Conservation (phyloP, 2,888 invertebrate genomes). For the Cordilura impudica region DNA sequence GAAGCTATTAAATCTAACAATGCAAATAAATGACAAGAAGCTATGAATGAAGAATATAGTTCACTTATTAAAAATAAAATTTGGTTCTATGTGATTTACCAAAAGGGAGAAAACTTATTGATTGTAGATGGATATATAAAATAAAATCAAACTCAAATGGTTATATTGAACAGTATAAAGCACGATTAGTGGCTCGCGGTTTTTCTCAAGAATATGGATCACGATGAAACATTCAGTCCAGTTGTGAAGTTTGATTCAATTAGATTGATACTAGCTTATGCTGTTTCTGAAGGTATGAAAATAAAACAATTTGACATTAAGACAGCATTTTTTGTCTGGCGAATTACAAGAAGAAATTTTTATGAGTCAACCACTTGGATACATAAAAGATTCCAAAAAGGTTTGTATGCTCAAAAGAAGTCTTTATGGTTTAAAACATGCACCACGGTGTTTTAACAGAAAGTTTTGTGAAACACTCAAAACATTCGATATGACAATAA, state of each 20-base stretch:
- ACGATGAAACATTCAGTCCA: neutral
- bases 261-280: neutral
- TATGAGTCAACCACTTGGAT: too few species aligned
- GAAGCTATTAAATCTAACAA: neutral
- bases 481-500: too few species aligned
- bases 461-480: too few species aligned
- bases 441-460: too few species aligned
- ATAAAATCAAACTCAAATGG: conserved; percentile 9
- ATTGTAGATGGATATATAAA: conserved; percentile 20
- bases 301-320: neutral
- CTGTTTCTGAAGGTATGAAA: neutral
- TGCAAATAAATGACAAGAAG: neutral
- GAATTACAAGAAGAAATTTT: neutral
- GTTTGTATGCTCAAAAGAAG: too few species aligned
- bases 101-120: conserved; percentile 9
- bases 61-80: neutral
- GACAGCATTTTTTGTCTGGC: too few species aligned
- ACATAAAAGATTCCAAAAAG: too few species aligned
- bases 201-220: conserved; percentile 15
- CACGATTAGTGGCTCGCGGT: conserved; percentile 3
- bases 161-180: conserved; percentile 14
- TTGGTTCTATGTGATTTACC: neutral
- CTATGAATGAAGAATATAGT: neutral
- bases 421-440: too few species aligned
- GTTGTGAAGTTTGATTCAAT: neutral